These are phyloP conservation scores for Anas platyrhynchos DNA, from an alignment of 2,113 vertebrate genomes.

Conservation along the genomic window DNA sequence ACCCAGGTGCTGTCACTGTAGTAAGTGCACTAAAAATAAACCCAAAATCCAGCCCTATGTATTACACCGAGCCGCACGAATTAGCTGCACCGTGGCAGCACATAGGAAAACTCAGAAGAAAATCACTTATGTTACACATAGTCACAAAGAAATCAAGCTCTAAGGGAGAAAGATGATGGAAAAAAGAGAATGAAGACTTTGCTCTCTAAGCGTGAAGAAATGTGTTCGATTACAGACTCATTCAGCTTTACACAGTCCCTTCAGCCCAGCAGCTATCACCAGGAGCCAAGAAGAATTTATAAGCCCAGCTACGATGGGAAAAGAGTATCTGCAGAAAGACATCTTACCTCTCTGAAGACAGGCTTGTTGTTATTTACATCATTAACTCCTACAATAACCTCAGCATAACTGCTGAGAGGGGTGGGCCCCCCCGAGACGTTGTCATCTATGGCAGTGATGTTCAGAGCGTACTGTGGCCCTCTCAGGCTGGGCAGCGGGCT, in stretches of 20 bases:
- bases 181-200: neutral
- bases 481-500: conserved; percentile 81
- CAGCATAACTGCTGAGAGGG: conserved; percentile 85
- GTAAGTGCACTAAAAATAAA: conserved; percentile 81
- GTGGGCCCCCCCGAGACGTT: conserved; percentile 84
- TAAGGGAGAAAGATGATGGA: neutral
- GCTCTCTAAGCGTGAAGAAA: neutral
- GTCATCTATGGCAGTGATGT: conserved; percentile 88
- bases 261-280: neutral
- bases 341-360: conserved; percentile 83
- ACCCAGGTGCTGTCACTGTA: conserved; percentile 85
- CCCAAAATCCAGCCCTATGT: conserved; percentile 7
- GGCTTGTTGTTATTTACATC: conserved; percentile 93
- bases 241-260: neutral
- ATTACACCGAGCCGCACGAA: neutral
- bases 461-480: conserved; percentile 84
- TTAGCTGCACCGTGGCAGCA: neutral
- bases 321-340: neutral
- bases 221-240: neutral
- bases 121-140: neutral
- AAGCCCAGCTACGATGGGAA: neutral
- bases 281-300: neutral
- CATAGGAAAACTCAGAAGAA: neutral
- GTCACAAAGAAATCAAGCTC: neutral
- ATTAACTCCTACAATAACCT: conserved; percentile 88